Base-by-base conservation (phyloP, 2,797 vertebrate species). In the Xerus rutilus region DNA sequence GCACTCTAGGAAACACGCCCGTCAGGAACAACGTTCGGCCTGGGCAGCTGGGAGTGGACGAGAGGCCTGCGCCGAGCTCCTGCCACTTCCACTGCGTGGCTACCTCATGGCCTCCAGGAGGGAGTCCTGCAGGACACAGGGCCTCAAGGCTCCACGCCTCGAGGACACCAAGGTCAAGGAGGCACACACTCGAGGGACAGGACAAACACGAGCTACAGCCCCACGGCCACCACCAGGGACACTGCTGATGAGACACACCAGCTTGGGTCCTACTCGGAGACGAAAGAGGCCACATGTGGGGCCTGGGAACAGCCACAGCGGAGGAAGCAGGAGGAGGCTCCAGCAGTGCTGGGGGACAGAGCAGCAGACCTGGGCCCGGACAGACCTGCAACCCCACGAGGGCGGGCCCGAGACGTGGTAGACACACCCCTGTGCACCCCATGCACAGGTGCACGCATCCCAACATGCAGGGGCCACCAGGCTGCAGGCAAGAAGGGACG, bases 221-320 rank as follows among this genome's bases (percentile, higher is more conserved):
- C 1, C 0, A 0, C 14, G 1, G 23, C 35, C 57, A 12, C 32
- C 39, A 18, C 15, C 35, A 43, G 25, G 35, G 59, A 78, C 30
- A 4, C 9, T 49, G 35, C 14, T 7, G 1, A 11, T 52, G 0
- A 25, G 57, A 57, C 67, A 57, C 25, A 4, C 4, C n/a, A 7
- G 7, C 47, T 4, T 0, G 2, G 73, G 43, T 21, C 35, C 43
- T 4, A 7, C 65, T 3, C 1, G 1, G 39, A 30, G 59, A 32
- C 7, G 0, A 1, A 39, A 52, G 49, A 2, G 11, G 54, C 20
- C 57, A 30, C 4, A 0, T 1, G 9, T 1, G 17, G 20, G 20
- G 54, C 20, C 54, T 57, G 54, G 54, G 54, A 57, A 18, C 28
- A 9, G 64, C 47, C 49, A 32, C 32, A 21, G 28, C 3, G 30